Evolutionary conservation across 1,140 invertebrate genomes (phyloP).

Genomic region (Aphis craccivora): DNA sequence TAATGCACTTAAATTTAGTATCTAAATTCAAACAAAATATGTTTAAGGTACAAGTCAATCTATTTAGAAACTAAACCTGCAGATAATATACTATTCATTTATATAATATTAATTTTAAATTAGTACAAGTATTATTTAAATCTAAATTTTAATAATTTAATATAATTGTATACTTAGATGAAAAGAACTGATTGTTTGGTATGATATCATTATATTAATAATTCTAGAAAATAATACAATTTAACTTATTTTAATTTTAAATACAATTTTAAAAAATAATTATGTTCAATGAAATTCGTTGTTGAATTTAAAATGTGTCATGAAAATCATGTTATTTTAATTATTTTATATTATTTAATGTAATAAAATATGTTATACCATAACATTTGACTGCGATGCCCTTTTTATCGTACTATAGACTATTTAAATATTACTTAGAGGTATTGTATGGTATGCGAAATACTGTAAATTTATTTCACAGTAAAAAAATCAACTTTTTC

Average conservation of each 20-base stretch:
- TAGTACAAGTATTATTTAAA: background rate
- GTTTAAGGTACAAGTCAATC: background rate
- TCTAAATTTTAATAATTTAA: no score
- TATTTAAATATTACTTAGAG: background rate
- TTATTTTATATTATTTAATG: background rate
- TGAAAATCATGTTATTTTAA: no score
- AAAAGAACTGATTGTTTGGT: no score
- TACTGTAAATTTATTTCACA: background rate
- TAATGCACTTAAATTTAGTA: background rate
- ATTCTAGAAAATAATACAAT: no score
- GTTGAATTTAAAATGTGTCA: background rate
- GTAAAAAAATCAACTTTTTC: background rate
- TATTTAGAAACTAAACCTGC: background rate
- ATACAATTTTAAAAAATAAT: no score
- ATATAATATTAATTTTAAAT: no score
- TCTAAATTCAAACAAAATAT: background rate
- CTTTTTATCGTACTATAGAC: background rate
- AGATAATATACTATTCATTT: background rate
- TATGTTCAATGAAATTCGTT: background rate
- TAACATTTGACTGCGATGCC: background rate
- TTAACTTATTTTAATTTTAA: no score
- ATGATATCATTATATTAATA: no score
- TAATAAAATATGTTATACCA: background rate
- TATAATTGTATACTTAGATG: no score
- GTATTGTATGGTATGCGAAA: background rate